Evolutionary conservation across 2,113 vertebrate genomes (phyloP), one percentile per base, ranked within the genome.

Genomic region (Semnornis frantzii): DNA sequence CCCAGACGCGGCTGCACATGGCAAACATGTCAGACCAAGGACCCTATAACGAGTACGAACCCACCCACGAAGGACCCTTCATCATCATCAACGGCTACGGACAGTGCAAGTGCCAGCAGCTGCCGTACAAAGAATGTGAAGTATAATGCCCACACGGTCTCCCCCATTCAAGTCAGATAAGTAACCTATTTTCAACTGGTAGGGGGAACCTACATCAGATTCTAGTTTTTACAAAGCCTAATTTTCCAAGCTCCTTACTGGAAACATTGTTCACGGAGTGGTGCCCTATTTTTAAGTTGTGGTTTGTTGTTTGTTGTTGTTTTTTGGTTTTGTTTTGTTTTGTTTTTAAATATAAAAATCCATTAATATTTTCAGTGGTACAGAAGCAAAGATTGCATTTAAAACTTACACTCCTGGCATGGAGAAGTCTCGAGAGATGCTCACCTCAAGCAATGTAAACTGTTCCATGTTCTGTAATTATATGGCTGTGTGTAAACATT

Each of bases 81-180:
- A 99, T 99, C 97, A 99, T 99, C 98, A 99, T 99, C 94, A 99
- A 99, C 58, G 99, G 99, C 96, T 99, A 99, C 8, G 99, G 99
- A 99, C 99, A 99, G 98, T 99, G 99, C 98, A 99, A 99, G 97
- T 99, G 99, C 98, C 99, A 99, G 98, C 99, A 99, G 97, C 98
- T 99, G 98, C 99, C 99, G 97, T 99, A 99, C 95, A 99, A 99
- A 98, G 99, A 99, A 98, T 99, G 99, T 98, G 99, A 99, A 99
- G 99, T 99, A 98, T 99, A 98, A 99, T 98, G 91, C 60, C 96
- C 50, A 93, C 95, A 92, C 44, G 37, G 90, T 97, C 94, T 86
- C 97, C 72, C 87, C 96, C 95, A 96, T 83, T 92, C 21, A 88
- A 89, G 96, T 42, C 97, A 98, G 98, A 98, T 98, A 97, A 98